phyloP scores from a whole-genome alignment of 2,797 vertebrate genomes.

The Danio choprae region DNA sequence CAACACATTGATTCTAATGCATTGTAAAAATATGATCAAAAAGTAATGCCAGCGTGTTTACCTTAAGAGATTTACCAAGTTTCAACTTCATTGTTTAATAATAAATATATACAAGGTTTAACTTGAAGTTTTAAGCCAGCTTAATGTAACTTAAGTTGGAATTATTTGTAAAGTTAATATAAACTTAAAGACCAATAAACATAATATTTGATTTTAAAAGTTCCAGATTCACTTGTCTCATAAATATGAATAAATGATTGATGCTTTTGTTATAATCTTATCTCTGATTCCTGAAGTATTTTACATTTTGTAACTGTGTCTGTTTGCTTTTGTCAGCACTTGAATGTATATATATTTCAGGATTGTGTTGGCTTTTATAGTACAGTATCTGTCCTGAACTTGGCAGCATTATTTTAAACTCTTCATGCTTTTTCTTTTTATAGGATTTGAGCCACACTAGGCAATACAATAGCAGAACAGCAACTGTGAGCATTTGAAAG shows the following conservation, averaged over 20 bases:
- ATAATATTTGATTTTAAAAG: no score
- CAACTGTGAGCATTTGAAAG: constrained; percentile 34
- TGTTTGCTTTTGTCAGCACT: background rate
- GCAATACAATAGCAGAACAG: constrained; percentile 37
- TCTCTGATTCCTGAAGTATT: background rate
- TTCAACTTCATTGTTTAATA: no score
- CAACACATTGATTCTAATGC: no score
- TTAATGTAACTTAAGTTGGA: no score
- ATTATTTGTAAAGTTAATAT: no score
- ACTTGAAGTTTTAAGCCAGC: no score
- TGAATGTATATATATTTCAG: background rate
- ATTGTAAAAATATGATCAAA: no score
- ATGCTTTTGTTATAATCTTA: background rate
- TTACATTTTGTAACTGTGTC: background rate
- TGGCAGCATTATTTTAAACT: constrained; percentile 46
- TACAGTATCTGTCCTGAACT: constrained; percentile 20
- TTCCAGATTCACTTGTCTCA: background rate
- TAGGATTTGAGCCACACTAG: constrained; percentile 47
- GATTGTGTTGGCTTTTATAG: background rate
- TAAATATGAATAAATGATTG: background rate
- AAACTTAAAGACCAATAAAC: no score
- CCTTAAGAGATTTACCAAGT: no score
- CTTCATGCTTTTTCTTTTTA: constrained; percentile 43
- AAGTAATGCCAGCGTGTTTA: no score
- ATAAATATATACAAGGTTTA: no score